Evolutionary conservation across 2,113 vertebrate genomes (phyloP).

Genomic region (Embiotoca jacksoni): DNA sequence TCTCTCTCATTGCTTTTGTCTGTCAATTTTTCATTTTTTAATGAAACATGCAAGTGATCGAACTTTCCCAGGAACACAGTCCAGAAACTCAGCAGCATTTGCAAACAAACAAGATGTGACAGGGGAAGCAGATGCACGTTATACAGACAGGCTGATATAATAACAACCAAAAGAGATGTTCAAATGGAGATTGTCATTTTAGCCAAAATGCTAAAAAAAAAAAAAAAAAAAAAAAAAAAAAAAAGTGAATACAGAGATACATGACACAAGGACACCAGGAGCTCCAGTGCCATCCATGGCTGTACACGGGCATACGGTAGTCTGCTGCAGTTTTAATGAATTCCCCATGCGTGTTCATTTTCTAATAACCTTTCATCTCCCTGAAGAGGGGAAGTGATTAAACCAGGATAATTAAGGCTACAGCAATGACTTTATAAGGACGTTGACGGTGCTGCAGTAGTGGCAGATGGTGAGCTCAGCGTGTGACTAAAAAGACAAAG

Average conservation of each 20-base stretch:
- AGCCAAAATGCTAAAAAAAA: not conserved
- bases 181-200: not conserved
- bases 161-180: too few relatives aligned
- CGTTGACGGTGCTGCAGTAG: slow-evolving; percentile 43
- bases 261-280: slow-evolving; percentile 8
- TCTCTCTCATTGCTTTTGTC: not conserved
- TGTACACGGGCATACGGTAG: not conserved
- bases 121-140: not conserved
- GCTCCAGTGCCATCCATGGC: not conserved
- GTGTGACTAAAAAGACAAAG: slow-evolving; percentile 56
- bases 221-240: not conserved
- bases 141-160: not conserved
- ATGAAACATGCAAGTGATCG: too few relatives aligned
- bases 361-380: slow-evolving; percentile 64
- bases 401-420: slow-evolving; percentile 68
- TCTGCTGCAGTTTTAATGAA: slow-evolving; percentile 38
- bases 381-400: slow-evolving; percentile 57
- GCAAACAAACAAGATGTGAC: slow-evolving; percentile 1
- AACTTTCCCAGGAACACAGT: not conserved
- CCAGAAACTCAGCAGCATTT: not conserved
- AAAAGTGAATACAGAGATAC: not conserved
- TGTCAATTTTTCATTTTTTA: not conserved
- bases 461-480: slow-evolving; percentile 73
- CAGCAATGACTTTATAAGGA: slow-evolving; percentile 72
- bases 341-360: slow-evolving; percentile 36